These are phyloP conservation scores for Branchipolynoe longqiensis DNA, from an alignment of 2,888 invertebrate species.

Conservation along the genomic window DNA sequence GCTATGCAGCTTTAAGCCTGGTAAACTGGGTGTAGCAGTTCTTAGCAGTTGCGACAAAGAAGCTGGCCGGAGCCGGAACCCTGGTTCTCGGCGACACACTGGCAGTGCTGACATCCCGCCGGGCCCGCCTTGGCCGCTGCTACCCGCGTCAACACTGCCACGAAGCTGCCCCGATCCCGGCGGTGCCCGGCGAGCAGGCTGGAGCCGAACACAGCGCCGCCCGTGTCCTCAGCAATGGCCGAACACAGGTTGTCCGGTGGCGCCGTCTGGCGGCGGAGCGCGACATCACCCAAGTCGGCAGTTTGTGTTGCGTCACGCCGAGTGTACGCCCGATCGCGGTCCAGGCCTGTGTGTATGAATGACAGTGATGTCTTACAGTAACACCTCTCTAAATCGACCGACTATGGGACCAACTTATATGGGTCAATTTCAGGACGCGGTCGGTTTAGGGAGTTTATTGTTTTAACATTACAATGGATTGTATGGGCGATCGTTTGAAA, in stretches of 20 bases:
- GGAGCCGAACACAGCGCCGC: slow-evolving; percentile 85
- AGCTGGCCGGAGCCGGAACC: slow-evolving; percentile 78
- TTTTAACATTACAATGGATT: too few relatives aligned
- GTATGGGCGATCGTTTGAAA: too few relatives aligned
- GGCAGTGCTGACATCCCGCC: slow-evolving; percentile 82
- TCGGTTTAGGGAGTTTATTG: too few relatives aligned
- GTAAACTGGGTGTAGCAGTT: too few relatives aligned
- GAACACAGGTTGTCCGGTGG: slow-evolving; percentile 84
- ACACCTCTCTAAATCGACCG: too few relatives aligned
- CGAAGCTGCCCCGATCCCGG: slow-evolving; percentile 18
- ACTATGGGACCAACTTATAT: too few relatives aligned
- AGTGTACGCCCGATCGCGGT: slow-evolving; percentile 87
- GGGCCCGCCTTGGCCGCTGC: slow-evolving; percentile 77
- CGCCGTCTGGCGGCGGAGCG: slow-evolving; percentile 69
- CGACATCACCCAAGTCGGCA: not conserved
- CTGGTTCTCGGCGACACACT: slow-evolving; percentile 80
- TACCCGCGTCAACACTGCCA: slow-evolving; percentile 78
- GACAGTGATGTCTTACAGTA: not conserved
- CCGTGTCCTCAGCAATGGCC: slow-evolving; percentile 86
- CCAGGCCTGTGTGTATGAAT: not conserved
- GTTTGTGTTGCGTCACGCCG: slow-evolving; percentile 87
- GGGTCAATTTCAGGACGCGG: too few relatives aligned
- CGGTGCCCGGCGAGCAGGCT: not conserved
- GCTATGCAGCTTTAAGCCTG: too few relatives aligned
- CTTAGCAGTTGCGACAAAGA: not conserved